Evolutionary conservation across 2,797 vertebrate species (phyloP), one percentile per base, ranked within the genome.

Genomic region (Darevskia mixta): DNA sequence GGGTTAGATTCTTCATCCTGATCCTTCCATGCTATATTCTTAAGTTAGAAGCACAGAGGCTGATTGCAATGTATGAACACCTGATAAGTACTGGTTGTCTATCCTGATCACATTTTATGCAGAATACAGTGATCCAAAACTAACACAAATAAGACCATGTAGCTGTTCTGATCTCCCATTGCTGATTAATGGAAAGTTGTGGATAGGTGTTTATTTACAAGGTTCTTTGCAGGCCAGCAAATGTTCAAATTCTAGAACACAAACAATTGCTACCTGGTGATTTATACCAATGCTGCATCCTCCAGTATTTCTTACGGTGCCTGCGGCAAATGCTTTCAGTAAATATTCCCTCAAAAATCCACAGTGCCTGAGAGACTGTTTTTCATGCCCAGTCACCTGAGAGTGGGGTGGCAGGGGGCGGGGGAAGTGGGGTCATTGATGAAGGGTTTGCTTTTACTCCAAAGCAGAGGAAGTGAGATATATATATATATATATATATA

Each of bases 61-160:
- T 8, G 32, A 83, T 79, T 71, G 10, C 35, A 23, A 9, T 77
- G 41, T 41, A 71, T 35, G 38, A 83, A 35, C 0, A 0, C 0
- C 1, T 3, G 3, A 71, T 3, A 71, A 81, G 29, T 45, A 29
- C 32, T 66, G 11, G 1, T 11, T 58, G 80, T 25, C 49, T 67
- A 25, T 75, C n/a, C 73, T 85, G 73, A 25, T 41, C 18, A 82
- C 38, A 67, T 66, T 82, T 82, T 72, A 38, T 35, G 5, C 35
- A 82, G 13, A 45, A 27, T 18, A 43, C 15, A 38, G 13, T 43
- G 61, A 41, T 43, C 35, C 25, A 43, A n/a, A 79, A 45, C 23
- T 69, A 82, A 27, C 64, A 67, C 20, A 43, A 67, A 82, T 43
- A 66, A 41, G 38, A 23, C 32, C 35, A 5, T 41, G 58, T 10